phyloP scores from a whole-genome alignment of 30 jellyfish, hydroid and myxozoan genomes.

The Turritopsis dohrnii region DNA sequence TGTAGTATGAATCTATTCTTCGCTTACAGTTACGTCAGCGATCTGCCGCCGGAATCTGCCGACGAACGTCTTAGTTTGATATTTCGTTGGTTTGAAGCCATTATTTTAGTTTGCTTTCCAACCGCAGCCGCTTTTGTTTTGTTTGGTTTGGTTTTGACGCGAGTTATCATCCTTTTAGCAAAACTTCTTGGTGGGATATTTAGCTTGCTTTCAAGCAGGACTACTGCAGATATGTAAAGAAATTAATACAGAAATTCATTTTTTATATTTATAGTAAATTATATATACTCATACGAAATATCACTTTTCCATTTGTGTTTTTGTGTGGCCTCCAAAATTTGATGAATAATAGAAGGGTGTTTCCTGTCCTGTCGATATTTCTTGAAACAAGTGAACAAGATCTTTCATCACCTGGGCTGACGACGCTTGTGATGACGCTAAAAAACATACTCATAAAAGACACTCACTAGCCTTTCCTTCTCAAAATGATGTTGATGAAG shows the following conservation, averaged over 20 bases:
- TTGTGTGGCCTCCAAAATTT: too few species aligned
- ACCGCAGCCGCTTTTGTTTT: constrained; percentile 29
- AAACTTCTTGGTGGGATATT: not conserved
- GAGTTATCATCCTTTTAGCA: constrained; percentile 25
- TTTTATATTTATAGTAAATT: too few species aligned
- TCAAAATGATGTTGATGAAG: too few species aligned
- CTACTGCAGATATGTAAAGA: not conserved
- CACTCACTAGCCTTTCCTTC: too few species aligned
- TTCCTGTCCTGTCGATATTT: too few species aligned
- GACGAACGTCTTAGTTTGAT: constrained; percentile 47
- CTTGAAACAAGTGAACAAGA: too few species aligned
- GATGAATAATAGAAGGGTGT: too few species aligned
- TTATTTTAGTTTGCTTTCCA: constrained; percentile 55
- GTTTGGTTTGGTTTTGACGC: constrained; percentile 23
- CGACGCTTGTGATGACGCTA: too few species aligned
- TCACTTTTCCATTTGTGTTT: too few species aligned
- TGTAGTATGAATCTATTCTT: constrained; percentile 79
- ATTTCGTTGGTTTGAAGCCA: constrained; percentile 80
- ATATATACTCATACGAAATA: too few species aligned
- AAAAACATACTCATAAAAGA: too few species aligned
- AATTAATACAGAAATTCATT: not conserved
- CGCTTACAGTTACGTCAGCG: constrained; percentile 92
- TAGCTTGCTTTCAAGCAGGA: not conserved
- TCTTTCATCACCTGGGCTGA: too few species aligned
- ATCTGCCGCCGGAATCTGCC: constrained; percentile 78